Base-by-base conservation (phyloP, 1,140 invertebrate species). In the Camponotus vicinus region DNA sequence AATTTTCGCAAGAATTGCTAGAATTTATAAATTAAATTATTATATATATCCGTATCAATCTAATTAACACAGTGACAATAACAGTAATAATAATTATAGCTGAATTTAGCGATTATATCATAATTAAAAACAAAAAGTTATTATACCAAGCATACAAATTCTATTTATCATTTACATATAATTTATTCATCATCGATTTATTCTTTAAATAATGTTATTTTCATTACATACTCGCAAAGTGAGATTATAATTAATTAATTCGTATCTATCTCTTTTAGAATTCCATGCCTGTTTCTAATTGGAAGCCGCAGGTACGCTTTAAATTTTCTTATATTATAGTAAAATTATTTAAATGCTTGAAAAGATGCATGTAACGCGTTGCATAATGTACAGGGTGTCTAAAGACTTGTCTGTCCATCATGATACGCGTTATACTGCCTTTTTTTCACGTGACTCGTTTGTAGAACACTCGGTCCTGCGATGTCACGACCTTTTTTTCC, bases 301-400 rank as follows among this genome's bases (percentile, higher is more conserved):
- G 79, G 79, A 75, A 83, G 2, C 8, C 40, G 8, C 69, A 83
- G 69, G 79, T 83, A 82, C 3, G 42, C 32, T 73, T 73, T 9
- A 42, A 15, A 57, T 13, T 61, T 61, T 49, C 1, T 59, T 55
- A 3, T 13, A 69, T 40, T 52, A 21, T 0, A 9, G 1, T 0
- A 21, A 18, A 37, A 49, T 49, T 52, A 45, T 6, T 27, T 27
- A 13, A 21, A 27, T 69, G 1, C 9, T 49, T 69, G 42, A 69
- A 45, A 9, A 45, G 4, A 37, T 64, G 15, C 21, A 15, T 6
- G 1, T 61, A 61, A 64, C 13, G 37, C 21, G 32, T 69, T 49
- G n/a, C 67, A 45, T 27, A 21, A 69, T 27, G 13, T 21, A n/a
- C 2, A 3, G 6, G 11, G 76, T 15, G 5, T 40, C 18, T 27